Percentiles rank a stretch among this genome's conserved stretches.
phyloP scores from a whole-genome alignment of 1,140 invertebrate species.

The Lerema accius region DNA sequence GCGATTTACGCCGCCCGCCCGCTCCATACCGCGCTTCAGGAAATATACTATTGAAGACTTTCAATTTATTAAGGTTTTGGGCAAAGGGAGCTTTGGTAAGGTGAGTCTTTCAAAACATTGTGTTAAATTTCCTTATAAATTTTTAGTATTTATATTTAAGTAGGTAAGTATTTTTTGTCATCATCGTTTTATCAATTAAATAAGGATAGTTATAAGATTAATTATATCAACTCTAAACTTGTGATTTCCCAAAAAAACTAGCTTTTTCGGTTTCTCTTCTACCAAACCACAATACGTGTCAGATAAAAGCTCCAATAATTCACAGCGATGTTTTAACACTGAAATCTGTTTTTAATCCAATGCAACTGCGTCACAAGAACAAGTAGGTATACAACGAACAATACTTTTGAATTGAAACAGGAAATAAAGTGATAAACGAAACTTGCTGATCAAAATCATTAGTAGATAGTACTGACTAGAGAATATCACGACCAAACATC shows the following conservation, averaged over 20 bases:
- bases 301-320: neutral
- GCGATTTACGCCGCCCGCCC: slow-evolving; percentile 91
- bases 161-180: no score
- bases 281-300: no score
- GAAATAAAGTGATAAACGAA: slow-evolving; percentile 17
- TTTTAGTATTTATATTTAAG: no score
- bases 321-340: neutral
- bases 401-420: slow-evolving; percentile 27
- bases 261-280: no score
- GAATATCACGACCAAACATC: no score
- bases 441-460: no score
- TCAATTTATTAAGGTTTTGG: slow-evolving; percentile 96
- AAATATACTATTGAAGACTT: slow-evolving; percentile 96
- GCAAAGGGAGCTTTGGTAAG: slow-evolving; percentile 98
- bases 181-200: no score
- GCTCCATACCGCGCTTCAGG: slow-evolving; percentile 92
- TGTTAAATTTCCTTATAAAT: no score
- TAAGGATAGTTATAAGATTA: no score
- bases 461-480: no score
- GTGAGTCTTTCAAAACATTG: slow-evolving; percentile 84
- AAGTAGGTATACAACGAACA: slow-evolving; percentile 31
- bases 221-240: no score
- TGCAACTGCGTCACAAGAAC: slow-evolving; percentile 19
- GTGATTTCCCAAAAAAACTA: no score
- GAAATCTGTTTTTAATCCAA: slow-evolving; percentile 20